These are phyloP conservation scores for Nemurella pictetii DNA, from an alignment of 2,888 invertebrate species.

Conservation along the genomic window DNA sequence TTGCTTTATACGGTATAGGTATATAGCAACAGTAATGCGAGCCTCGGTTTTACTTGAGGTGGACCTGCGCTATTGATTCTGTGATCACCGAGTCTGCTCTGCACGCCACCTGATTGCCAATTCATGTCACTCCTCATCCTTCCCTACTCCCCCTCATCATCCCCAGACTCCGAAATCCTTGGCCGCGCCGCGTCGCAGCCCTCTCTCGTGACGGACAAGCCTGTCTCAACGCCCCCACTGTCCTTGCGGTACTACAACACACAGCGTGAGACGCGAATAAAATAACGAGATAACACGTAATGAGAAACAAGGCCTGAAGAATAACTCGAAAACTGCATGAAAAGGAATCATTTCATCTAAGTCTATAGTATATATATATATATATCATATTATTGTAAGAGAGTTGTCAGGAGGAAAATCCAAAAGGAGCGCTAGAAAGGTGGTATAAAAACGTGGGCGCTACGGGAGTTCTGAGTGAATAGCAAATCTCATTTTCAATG, in stretches of 20 bases:
- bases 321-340: not conserved
- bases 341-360: constrained; percentile 13
- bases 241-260: not conserved
- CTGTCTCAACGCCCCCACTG: not conserved
- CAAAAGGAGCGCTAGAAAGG: not conserved
- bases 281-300: not conserved
- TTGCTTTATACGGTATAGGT: not conserved
- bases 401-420: constrained; percentile 18
- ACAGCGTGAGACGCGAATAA: not conserved
- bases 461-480: constrained; percentile 27
- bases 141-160: constrained; percentile 7
- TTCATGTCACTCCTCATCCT: constrained; percentile 21
- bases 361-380: not conserved
- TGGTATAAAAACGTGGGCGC: not conserved
- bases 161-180: not conserved
- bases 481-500: constrained; percentile 32
- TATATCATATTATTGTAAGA: not conserved
- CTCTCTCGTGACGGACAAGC: constrained; percentile 1
- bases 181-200: not conserved
- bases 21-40: not conserved
- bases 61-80: constrained; percentile 25
- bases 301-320: not conserved
- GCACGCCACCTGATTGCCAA: constrained; percentile 26
- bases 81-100: constrained; percentile 10
- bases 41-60: not conserved